Evolutionary conservation across 1,140 invertebrate genomes (phyloP).

Genomic region (Wasmannia auropunctata): DNA sequence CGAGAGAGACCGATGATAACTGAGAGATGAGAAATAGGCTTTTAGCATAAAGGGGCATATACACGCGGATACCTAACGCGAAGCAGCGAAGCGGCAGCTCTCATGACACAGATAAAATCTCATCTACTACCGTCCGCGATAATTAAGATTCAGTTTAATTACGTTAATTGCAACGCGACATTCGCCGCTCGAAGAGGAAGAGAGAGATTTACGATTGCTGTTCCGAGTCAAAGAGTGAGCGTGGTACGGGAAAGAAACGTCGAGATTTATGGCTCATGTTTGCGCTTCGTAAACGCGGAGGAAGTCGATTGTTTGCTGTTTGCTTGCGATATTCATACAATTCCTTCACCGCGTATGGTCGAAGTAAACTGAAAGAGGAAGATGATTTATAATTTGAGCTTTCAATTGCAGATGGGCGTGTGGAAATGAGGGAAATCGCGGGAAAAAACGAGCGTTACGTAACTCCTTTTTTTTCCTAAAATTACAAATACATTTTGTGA

Average conservation of each 20-base stretch:
- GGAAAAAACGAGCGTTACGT: neutral
- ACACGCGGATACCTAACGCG: no score
- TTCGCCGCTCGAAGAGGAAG: slow-evolving; percentile 13
- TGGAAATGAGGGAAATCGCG: neutral
- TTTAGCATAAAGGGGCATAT: slow-evolving; percentile 8
- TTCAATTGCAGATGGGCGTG: neutral
- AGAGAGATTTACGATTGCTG: slow-evolving; percentile 45
- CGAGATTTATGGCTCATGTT: slow-evolving; percentile 56
- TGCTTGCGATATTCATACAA: slow-evolving; percentile 31
- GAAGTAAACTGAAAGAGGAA: neutral
- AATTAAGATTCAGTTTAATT: slow-evolving; percentile 60
- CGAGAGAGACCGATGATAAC: neutral
- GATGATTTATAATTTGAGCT: slow-evolving; percentile 36
- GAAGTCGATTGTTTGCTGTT: slow-evolving; percentile 57
- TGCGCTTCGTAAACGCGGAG: slow-evolving; percentile 53
- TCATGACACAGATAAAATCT: slow-evolving; percentile 46
- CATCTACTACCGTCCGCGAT: slow-evolving; percentile 20
- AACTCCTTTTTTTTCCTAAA: neutral
- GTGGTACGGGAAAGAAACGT: slow-evolving; percentile 48
- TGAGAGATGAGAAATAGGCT: neutral
- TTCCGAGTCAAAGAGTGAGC: slow-evolving; percentile 42
- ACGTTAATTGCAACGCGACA: slow-evolving; percentile 55
- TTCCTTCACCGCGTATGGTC: slow-evolving; percentile 24
- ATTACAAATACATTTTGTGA: neutral
- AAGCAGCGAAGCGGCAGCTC: neutral